Evolutionary conservation across 2,113 vertebrate genomes (phyloP), one percentile per base, ranked within the genome.

Genomic region (Speoplatyrhinus poulsoni): DNA sequence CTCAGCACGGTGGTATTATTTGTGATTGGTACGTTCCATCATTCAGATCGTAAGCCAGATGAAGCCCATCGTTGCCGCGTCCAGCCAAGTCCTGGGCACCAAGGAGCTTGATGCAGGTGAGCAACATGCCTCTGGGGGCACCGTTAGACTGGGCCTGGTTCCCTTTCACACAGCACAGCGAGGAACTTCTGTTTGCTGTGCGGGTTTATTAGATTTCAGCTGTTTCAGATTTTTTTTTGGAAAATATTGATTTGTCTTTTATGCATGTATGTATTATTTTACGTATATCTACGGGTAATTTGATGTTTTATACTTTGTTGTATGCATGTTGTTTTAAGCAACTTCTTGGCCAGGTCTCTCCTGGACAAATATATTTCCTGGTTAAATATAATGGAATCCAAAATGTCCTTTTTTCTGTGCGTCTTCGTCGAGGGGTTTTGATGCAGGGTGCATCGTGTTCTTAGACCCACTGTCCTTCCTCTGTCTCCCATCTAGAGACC

Each of bases 41-140:
- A 46, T 64, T 62, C 72, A 94, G 93, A 56, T 93, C 7, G 77
- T 93, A 53, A 72, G 82, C 60, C 72, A 92, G 3, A 82, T 93
- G 70, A 91, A 89, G 67, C 67, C 85, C 49, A 82, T 94, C 9
- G 72, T 93, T 13, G 76, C 84, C n/a, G 83, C 89, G 60, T 86
- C 84, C 67, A 82, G 75, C 63, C 78, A 90, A 0, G 82, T 90
- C 13, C 5, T 91, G 7, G 86, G 87, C 58, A 75, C 82, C 57
- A 90, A 89, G 49, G 63, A 90, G 0, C 61, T 92, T 0, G 89
- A 92, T 71, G 5, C 77, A 75, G 92, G 93, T 94, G 49, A 92
- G 63, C 9, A 6, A 7, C 16, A 17, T 12, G 17, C 12, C 11
- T 46, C 17, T 11, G 11, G 17, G 7, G 12, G 46, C 7, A n/a